Conservation (phyloP, 2,797 vertebrate species). For the Myoxocephalus aenaeus region DNA sequence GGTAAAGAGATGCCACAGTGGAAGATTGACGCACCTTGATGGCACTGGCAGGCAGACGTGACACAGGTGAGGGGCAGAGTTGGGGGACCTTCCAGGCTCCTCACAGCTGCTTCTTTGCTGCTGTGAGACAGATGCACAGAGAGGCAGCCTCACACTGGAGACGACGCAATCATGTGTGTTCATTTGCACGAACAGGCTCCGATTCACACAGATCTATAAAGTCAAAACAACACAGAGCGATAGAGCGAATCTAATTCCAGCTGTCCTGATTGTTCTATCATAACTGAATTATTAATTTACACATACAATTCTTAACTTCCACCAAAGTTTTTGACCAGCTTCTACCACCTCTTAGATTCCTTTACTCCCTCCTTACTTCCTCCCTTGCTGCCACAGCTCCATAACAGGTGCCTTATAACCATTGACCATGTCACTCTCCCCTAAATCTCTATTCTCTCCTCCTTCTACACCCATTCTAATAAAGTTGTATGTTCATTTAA, state of each 20-base stretch:
- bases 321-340: constrained; percentile 18
- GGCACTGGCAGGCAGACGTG: constrained; percentile 78
- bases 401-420: constrained; percentile 45
- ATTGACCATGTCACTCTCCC: constrained; percentile 17
- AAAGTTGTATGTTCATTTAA: constrained; percentile 44
- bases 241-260: constrained; percentile 3
- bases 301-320: constrained; percentile 27
- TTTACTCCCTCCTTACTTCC: neutral
- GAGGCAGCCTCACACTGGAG: constrained; percentile 25
- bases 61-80: constrained; percentile 79
- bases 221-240: neutral
- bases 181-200: constrained; percentile 57
- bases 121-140: constrained; percentile 71
- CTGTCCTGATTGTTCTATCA: neutral
- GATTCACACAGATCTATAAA: constrained; percentile 14
- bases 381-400: constrained; percentile 16
- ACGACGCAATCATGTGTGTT: constrained; percentile 59
- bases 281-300: neutral
- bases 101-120: constrained; percentile 69
- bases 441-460: constrained; percentile 23
- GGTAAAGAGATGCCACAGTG: constrained; percentile 79
- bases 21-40: constrained; percentile 78
- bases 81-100: constrained; percentile 64
- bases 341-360: constrained; percentile 10
- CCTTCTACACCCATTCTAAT: constrained; percentile 48